These are phyloP conservation scores for Craseonycteris thonglongyai DNA, from an alignment of 2,113 vertebrate genomes.

Conservation along the genomic window DNA sequence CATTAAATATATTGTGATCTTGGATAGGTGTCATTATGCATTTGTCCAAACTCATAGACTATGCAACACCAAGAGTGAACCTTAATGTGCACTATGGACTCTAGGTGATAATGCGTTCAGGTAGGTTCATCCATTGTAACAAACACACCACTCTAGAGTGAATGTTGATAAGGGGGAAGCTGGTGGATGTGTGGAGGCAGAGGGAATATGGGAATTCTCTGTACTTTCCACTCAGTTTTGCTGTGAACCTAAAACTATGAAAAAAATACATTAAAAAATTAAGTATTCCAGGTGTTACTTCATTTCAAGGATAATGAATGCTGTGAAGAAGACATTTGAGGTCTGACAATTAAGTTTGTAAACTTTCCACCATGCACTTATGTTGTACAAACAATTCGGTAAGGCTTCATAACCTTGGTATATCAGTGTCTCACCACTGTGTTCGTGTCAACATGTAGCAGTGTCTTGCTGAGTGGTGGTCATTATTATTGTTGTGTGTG, in stretches of 20 bases:
- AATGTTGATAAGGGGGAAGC: background rate
- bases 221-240: background rate
- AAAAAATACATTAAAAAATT: background rate
- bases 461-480: no score
- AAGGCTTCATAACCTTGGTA: no score
- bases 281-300: background rate
- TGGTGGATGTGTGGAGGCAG: fast-evolving
- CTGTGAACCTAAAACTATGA: background rate
- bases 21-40: background rate
- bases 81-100: background rate
- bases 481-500: no score
- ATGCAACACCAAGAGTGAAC: background rate
- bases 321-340: background rate
- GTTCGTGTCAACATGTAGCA: no score
- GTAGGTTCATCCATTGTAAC: background rate
- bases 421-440: no score
- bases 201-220: background rate
- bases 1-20: background rate
- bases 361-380: no score
- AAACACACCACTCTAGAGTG: background rate
- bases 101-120: background rate
- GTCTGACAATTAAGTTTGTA: no score
- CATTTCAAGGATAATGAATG: background rate
- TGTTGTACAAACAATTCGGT: no score
- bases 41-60: background rate